Evolutionary conservation across 2,888 invertebrate species (phyloP).

Genomic region (Stenolophus ochropezus): DNA sequence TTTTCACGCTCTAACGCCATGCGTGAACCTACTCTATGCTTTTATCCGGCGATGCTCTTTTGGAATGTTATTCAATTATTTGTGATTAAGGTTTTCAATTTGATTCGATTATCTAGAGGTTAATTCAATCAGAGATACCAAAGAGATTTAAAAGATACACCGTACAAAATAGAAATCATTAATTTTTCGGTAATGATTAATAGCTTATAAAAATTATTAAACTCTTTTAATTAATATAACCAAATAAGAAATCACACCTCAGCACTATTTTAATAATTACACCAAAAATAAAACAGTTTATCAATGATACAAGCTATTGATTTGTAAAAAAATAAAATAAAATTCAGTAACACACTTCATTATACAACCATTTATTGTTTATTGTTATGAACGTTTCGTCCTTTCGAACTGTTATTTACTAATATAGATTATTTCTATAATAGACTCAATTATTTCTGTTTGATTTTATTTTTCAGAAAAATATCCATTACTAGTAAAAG

Average conservation of each 20-base stretch:
- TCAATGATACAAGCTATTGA: no score
- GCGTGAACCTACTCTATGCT: neutral
- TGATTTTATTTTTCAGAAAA: no score
- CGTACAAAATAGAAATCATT: neutral
- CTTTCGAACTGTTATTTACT: no score
- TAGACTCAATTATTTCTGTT: no score
- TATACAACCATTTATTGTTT: no score
- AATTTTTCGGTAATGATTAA: neutral
- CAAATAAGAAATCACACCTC: neutral
- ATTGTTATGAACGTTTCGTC: no score
- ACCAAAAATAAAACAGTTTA: no score
- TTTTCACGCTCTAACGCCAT: slow-evolving; percentile 43
- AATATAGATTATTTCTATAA: no score
- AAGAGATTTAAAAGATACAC: neutral
- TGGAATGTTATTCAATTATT: slow-evolving; percentile 44
- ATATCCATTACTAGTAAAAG: no score
- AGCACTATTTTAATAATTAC: no score
- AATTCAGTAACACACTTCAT: no score
- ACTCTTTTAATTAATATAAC: neutral
- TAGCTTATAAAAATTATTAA: neutral
- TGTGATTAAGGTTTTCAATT: slow-evolving; percentile 45
- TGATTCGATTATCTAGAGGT: neutral
- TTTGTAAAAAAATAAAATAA: no score
- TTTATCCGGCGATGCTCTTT: slow-evolving; percentile 31
- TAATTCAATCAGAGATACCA: neutral